Evolutionary conservation across 2,113 vertebrate genomes (phyloP), one percentile per base, ranked within the genome.

Genomic region (Phaethon lepturus): DNA sequence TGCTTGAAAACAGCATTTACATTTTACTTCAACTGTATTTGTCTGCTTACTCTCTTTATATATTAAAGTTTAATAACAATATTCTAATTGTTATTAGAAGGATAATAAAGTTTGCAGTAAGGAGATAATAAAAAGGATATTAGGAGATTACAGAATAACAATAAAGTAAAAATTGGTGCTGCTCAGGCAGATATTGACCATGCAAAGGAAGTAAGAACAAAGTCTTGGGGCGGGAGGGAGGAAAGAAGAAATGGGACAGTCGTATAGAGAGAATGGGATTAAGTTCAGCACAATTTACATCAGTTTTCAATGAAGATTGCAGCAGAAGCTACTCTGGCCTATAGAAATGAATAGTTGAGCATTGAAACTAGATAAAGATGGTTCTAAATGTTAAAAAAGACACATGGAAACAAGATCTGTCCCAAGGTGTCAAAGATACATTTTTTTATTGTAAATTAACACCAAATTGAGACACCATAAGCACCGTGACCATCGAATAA

Each of bases 41-140:
- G 15, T 72, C 52, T 47, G 45, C n/a, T 71, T 85, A 38, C 55
- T 91, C n/a, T 81, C 45, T 38, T 91, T 25, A 12, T 38, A 50
- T 55, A 76, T 85, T 49, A 62, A 66, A 76, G 84, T 50, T 47
- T 71, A 78, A 20, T 53, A 78, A 68, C 42, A 58, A 42, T 78
- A 81, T 63, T 90, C 19, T 59, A 63, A 77, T 95, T 80, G 19
- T 2, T 77, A 15, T 86, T 95, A 89, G 67, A 93, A 42, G 6
- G 10, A 20, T 53, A 81, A 74, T 38, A 82, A 95, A 91, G 6
- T 64, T 74, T 93, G 76, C 73, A 38, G n/a, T 22, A 80, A 59
- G 13, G 53, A n/a, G 38, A 93, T 96, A 94, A 94, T 89, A 94
- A 80, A 94, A 86, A 94, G 68, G 79, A 80, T 95, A 94, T 94